phyloP scores from a whole-genome alignment of 2,113 vertebrate genomes.

The Bubo scandiacus region DNA sequence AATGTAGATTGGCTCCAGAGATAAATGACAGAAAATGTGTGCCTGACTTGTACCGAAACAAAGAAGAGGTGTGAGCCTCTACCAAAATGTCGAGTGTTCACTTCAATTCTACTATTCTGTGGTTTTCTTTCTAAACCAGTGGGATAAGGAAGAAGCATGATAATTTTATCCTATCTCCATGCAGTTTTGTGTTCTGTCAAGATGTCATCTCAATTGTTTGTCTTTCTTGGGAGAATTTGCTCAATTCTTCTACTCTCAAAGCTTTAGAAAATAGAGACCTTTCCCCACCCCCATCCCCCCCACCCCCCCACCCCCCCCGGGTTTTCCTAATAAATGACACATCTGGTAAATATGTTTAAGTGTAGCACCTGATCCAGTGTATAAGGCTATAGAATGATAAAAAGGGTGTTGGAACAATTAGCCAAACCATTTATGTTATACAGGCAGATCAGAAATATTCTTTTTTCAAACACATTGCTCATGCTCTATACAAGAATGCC shows the following conservation, averaged over 20 bases:
- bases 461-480: background rate
- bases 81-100: background rate
- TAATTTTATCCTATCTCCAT: background rate
- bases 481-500: background rate
- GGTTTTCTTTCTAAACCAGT: background rate
- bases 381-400: background rate
- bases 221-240: background rate
- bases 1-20: background rate
- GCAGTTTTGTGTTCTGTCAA: background rate
- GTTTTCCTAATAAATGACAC: background rate
- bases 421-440: background rate
- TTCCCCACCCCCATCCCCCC: background rate
- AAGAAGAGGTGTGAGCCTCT: background rate
- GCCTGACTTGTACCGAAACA: background rate
- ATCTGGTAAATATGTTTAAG: background rate
- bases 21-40: background rate
- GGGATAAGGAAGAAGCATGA: background rate
- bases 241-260: background rate
- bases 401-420: background rate
- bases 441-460: background rate
- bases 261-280: background rate
- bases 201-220: background rate
- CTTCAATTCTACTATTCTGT: background rate
- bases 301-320: no score
- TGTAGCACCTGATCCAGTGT: background rate